Evolutionary conservation across 37 sponge, comb jelly and placozoan species (phyloP).

Genomic region (Mnemiopsis leidyi): DNA sequence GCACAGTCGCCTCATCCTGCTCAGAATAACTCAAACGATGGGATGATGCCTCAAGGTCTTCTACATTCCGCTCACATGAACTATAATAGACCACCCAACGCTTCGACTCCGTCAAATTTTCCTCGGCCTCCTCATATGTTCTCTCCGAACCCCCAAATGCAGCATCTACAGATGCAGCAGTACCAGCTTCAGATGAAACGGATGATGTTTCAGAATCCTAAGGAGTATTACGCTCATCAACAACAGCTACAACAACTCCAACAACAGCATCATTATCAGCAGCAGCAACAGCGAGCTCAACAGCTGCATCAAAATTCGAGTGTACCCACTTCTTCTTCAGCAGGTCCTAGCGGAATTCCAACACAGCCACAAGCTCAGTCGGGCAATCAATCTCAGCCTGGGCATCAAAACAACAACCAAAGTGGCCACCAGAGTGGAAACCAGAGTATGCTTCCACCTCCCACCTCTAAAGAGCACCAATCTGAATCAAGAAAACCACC

Average conservation of each 20-base stretch:
- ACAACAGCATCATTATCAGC: not conserved
- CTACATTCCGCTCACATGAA: not conserved
- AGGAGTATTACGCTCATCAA: conserved; percentile 58
- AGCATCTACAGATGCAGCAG: conserved; percentile 38
- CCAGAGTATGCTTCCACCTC: conserved; percentile 10
- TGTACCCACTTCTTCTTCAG: not conserved
- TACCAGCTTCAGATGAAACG: conserved; percentile 65
- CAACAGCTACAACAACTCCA: not conserved
- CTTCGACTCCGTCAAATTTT: not conserved
- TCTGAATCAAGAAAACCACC: not conserved
- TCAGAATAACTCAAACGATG: not conserved
- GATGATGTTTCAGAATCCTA: conserved; percentile 53
- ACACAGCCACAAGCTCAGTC: not conserved
- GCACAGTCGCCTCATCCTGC: conserved; percentile 34
- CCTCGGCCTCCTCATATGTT: conserved; percentile 54
- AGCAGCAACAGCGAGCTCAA: conserved; percentile 25
- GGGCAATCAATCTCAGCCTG: not conserved
- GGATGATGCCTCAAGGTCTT: not conserved
- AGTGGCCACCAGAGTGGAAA: not conserved
- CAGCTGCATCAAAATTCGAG: not conserved
- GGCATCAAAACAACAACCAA: too few species aligned
- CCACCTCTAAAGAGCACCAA: not conserved
- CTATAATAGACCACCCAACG: not conserved
- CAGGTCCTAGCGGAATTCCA: not conserved
- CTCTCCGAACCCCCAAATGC: conserved; percentile 39